phyloP scores from a whole-genome alignment of 2,113 vertebrate genomes.

The Chlorocebus sabaeus region DNA sequence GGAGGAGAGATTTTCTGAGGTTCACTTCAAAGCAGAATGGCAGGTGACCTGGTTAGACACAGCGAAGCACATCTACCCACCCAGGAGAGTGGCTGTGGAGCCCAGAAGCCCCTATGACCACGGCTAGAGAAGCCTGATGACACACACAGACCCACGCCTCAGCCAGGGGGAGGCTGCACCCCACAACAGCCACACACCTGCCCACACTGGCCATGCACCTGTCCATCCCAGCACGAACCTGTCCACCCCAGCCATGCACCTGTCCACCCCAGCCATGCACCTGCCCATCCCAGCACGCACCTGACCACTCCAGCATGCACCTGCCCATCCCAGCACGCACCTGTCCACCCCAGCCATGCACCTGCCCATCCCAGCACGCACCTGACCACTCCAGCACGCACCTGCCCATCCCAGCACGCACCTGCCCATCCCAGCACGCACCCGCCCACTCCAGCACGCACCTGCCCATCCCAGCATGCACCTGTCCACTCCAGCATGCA shows the following conservation, averaged over 20 bases:
- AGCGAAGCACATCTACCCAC: fast-evolving
- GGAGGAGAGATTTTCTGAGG: too few relatives aligned
- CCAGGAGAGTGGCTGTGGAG: too few relatives aligned
- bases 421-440: fast-evolving
- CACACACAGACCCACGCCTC: fast-evolving
- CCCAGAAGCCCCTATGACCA: background rate
- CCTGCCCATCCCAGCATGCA: fast-evolving
- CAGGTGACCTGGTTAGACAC: background rate
- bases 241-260: too few relatives aligned
- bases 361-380: too few relatives aligned
- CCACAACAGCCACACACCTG: fast-evolving
- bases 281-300: too few relatives aligned
- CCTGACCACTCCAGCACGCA: fast-evolving
- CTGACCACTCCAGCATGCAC: too few relatives aligned
- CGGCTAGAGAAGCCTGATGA: fast-evolving
- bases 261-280: too few relatives aligned
- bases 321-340: fast-evolving
- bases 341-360: fast-evolving
- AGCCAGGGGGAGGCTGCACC: background rate
- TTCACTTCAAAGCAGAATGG: background rate
- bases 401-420: fast-evolving
- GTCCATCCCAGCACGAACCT: too few relatives aligned
- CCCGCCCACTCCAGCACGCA: fast-evolving
- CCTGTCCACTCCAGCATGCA: fast-evolving
- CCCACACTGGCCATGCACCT: too few relatives aligned